A percentile compares a stretch with the other conserved stretches of the same genome.
phyloP scores from a whole-genome alignment of 2,888 invertebrate genomes.

The Orthosia incerta region DNA sequence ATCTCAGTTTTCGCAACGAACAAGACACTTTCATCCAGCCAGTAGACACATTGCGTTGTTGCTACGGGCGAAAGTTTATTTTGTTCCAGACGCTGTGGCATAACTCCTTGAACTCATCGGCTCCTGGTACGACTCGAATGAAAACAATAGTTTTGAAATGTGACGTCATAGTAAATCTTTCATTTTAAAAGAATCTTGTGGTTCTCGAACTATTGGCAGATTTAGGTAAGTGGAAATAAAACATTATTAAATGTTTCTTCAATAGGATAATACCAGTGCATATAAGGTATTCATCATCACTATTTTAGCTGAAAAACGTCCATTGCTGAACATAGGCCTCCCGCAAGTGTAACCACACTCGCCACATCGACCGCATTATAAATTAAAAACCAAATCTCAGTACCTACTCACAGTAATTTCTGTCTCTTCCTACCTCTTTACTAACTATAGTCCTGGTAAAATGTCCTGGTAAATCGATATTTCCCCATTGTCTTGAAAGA shows the following conservation, averaged over 20 bases:
- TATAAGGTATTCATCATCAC: no score
- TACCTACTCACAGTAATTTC: background rate
- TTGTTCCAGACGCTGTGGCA: slow-evolving; percentile 26
- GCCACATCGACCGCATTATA: no score
- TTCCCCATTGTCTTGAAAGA: background rate
- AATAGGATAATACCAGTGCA: background rate
- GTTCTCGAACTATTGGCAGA: background rate
- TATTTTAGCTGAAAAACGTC: no score
- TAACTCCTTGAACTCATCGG: slow-evolving; percentile 15
- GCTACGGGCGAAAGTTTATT: slow-evolving; percentile 27
- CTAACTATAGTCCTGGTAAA: background rate
- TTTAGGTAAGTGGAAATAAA: background rate
- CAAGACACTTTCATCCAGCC: slow-evolving; percentile 10
- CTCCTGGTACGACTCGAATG: background rate
- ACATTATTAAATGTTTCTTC: background rate
- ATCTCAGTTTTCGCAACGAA: slow-evolving; percentile 17
- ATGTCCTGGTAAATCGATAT: no score
- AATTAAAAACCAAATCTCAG: background rate
- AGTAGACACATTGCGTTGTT: slow-evolving; percentile 14
- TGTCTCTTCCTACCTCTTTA: background rate
- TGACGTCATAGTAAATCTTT: background rate
- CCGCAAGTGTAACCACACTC: no score
- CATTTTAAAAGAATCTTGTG: background rate
- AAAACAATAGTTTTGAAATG: slow-evolving; percentile 4
- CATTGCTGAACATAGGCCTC: no score